Conservation (phyloP, 2,797 vertebrate species). For the Pelobates cultripes region DNA sequence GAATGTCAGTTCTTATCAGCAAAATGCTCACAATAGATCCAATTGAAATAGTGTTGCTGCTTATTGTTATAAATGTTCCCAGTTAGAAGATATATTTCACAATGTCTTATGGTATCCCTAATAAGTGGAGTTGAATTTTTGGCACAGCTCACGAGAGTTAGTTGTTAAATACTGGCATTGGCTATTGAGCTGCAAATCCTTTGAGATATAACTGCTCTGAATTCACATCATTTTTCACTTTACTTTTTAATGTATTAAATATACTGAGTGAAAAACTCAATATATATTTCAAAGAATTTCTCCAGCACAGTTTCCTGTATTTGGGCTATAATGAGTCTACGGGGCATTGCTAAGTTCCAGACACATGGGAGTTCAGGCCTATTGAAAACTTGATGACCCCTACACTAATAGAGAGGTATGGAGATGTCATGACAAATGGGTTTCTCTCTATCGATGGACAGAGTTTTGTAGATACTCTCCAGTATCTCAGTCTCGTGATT, state of each 20-base stretch:
- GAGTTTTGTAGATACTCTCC: too few species aligned
- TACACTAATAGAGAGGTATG: too few species aligned
- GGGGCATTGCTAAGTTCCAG: too few species aligned
- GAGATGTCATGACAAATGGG: too few species aligned
- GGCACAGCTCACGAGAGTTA: neutral
- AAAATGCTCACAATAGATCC: constrained; percentile 17
- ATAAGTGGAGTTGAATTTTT: constrained; percentile 19
- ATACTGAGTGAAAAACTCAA: neutral
- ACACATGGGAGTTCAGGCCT: too few species aligned
- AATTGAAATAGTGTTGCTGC: constrained; percentile 21
- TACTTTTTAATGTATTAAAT: neutral
- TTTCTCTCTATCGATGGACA: too few species aligned
- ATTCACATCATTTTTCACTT: neutral
- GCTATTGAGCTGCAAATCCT: neutral
- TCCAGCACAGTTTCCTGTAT: too few species aligned
- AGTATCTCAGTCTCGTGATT: too few species aligned
- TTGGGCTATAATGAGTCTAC: too few species aligned
- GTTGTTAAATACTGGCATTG: neutral
- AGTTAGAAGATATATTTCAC: constrained; percentile 20
- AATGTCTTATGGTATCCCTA: constrained; percentile 20
- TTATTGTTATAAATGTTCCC: constrained; percentile 24
- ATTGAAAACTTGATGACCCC: too few species aligned
- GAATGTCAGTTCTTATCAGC: constrained; percentile 40
- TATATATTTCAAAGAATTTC: too few species aligned
- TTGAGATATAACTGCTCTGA: neutral